These are phyloP conservation scores for Anoplius nigerrimus DNA, from an alignment of 2,888 invertebrate genomes.

Conservation along the genomic window DNA sequence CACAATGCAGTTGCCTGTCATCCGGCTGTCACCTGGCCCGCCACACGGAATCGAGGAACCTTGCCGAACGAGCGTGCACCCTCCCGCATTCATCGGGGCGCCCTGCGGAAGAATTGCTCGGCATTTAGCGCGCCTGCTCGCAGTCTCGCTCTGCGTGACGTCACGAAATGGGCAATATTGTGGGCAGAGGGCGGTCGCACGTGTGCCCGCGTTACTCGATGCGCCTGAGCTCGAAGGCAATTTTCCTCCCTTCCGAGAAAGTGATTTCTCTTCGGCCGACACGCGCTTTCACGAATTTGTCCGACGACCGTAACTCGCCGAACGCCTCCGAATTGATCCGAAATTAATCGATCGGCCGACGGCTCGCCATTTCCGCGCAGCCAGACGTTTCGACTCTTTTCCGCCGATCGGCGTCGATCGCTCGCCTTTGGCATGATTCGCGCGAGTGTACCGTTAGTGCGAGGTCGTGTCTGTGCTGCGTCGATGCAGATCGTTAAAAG, in stretches of 20 bases:
- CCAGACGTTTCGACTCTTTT: no score
- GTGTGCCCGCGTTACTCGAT: slow-evolving; percentile 16
- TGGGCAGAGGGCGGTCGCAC: slow-evolving; percentile 11
- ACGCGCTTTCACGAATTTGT: slow-evolving; percentile 17
- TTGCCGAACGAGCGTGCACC: not conserved
- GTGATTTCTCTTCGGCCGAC: slow-evolving; percentile 25
- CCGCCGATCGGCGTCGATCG: no score
- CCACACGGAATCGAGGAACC: not conserved
- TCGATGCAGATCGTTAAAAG: no score
- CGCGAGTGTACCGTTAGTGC: no score
- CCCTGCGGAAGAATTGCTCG: slow-evolving; percentile 46
- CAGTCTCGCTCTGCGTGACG: not conserved
- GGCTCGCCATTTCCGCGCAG: not conserved
- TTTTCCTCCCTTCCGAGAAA: slow-evolving; percentile 18
- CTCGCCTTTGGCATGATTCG: no score
- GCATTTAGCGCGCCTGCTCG: slow-evolving; percentile 30
- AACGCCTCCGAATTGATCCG: no score
- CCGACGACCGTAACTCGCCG: not conserved
- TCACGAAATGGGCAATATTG: slow-evolving; percentile 34
- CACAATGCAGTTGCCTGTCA: no score
- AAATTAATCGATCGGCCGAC: not conserved
- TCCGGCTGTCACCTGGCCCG: no score
- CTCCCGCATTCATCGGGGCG: slow-evolving; percentile 4
- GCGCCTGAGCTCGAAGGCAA: slow-evolving; percentile 13
- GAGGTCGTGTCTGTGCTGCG: no score